Evolutionary conservation across 2,797 vertebrate species (phyloP).

Genomic region (Nyctalus aviator): DNA sequence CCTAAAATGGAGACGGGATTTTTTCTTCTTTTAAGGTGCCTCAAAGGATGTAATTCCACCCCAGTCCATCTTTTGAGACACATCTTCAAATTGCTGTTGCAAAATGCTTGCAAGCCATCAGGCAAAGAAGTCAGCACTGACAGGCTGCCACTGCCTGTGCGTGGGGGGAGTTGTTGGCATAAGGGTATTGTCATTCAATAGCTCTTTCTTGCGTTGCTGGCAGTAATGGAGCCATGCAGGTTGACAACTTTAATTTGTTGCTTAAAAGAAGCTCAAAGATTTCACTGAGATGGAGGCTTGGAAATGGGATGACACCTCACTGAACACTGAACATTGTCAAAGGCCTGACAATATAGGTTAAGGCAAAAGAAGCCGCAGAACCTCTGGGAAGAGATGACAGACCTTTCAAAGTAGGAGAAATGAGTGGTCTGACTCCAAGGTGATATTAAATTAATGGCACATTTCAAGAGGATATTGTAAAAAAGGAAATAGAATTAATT

Average conservation of each 20-base stretch:
- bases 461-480: neutral
- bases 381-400: slow-evolving; percentile 3
- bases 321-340: neutral
- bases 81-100: slow-evolving; percentile 40
- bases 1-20: slow-evolving; percentile 8
- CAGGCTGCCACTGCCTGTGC: neutral
- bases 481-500: slow-evolving; percentile 2
- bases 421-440: neutral
- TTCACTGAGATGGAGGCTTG: neutral
- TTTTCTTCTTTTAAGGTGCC: neutral
- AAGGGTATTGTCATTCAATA: neutral
- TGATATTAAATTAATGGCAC: neutral
- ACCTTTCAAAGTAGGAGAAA: neutral
- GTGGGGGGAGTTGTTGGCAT: neutral
- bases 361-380: slow-evolving; percentile 39
- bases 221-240: neutral
- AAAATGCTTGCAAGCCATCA: slow-evolving; percentile 31
- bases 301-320: neutral
- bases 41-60: neutral
- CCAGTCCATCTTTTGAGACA: neutral
- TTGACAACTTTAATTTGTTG: slow-evolving; percentile 38
- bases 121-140: neutral
- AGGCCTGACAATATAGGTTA: neutral
- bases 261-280: slow-evolving; percentile 46
- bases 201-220: neutral